phyloP scores from a whole-genome alignment of 2,113 vertebrate genomes.

The Capricornis sumatraensis region DNA sequence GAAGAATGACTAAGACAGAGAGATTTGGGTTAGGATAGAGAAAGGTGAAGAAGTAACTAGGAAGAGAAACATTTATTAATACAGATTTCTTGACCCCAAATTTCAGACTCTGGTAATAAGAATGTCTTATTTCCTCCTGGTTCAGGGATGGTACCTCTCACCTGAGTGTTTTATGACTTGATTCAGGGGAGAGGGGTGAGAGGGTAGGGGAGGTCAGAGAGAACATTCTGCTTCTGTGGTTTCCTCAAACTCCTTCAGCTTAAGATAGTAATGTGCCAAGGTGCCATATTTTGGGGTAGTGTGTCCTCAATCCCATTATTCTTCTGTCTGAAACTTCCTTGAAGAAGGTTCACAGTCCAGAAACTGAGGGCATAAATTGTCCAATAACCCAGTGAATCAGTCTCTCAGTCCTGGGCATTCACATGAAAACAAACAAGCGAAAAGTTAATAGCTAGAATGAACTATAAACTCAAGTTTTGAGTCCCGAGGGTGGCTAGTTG shows the following conservation, averaged over 20 bases:
- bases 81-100: not conserved
- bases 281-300: not conserved
- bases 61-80: not conserved
- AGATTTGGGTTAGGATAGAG: not conserved
- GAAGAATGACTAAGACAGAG: not conserved
- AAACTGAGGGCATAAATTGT: not conserved
- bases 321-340: not conserved
- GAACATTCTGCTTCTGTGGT: not conserved
- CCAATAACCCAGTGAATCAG: not conserved
- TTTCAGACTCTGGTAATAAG: not conserved
- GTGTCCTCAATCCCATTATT: not conserved
- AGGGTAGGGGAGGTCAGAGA: not conserved
- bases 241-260: not conserved
- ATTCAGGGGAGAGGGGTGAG: not conserved
- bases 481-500: not conserved
- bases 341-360: not conserved
- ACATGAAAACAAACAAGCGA: not conserved
- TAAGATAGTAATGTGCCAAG: not conserved
- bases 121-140: not conserved
- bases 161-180: not conserved
- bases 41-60: not conserved
- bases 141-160: not conserved
- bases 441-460: not conserved
- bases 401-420: not conserved
- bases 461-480: not conserved